These are phyloP conservation scores for Psilopsiagon aymara DNA, from an alignment of 2,113 vertebrate genomes.

Conservation along the genomic window DNA sequence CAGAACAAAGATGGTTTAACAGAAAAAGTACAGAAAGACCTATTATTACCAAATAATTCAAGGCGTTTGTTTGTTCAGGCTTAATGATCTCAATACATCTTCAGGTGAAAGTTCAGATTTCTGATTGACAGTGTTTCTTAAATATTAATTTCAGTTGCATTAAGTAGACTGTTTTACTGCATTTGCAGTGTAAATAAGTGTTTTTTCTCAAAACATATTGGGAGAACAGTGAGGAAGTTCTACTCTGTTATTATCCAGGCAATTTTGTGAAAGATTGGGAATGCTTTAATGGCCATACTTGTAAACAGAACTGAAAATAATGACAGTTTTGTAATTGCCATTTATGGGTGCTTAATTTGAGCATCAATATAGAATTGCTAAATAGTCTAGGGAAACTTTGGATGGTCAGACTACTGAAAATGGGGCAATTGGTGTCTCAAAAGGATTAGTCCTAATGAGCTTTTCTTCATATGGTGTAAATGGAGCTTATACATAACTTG, in stretches of 20 bases:
- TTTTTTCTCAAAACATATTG: background rate
- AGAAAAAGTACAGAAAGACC: background rate
- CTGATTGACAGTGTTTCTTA: constrained; percentile 5
- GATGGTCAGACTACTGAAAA: background rate
- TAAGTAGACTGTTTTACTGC: background rate
- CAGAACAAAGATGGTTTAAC: background rate
- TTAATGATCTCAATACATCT: constrained; percentile 7
- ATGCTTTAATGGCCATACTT: background rate
- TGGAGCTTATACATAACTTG: background rate
- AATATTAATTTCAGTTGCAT: constrained; percentile 2
- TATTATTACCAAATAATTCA: constrained; percentile 34
- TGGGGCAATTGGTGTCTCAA: background rate
- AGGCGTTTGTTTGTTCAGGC: background rate
- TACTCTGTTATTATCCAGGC: background rate
- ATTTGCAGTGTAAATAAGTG: background rate
- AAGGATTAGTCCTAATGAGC: background rate
- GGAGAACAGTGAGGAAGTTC: background rate
- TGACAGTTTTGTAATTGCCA: background rate
- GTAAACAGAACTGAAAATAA: constrained; percentile 37
- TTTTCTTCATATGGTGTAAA: background rate
- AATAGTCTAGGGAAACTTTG: background rate
- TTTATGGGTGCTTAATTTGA: background rate
- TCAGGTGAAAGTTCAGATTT: constrained; percentile 44
- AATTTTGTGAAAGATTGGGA: background rate
- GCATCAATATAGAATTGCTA: background rate